These are phyloP conservation scores for Poecile montanus DNA, from an alignment of 2,797 vertebrate genomes.

Conservation along the genomic window DNA sequence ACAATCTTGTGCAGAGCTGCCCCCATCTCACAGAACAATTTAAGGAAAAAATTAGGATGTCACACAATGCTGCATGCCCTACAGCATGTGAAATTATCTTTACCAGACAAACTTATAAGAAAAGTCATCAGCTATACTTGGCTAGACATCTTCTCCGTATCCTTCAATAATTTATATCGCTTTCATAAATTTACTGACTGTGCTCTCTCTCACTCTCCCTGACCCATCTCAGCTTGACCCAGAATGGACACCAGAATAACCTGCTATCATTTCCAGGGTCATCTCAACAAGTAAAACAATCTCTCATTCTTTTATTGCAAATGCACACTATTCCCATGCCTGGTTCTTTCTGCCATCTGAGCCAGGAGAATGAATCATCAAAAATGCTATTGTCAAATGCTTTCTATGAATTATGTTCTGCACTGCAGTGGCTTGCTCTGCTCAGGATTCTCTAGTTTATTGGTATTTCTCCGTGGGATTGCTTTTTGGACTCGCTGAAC, in stretches of 20 bases:
- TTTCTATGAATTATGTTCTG: conserved; percentile 68
- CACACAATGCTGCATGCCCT: conserved; percentile 1
- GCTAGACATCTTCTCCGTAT: not conserved
- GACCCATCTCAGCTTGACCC: not conserved
- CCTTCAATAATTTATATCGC: not conserved
- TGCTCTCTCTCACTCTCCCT: not conserved
- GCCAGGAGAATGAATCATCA: conserved; percentile 69
- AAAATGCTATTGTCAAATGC: conserved; percentile 61
- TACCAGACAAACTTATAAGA: not conserved
- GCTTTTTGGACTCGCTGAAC: not conserved
- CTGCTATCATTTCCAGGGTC: not conserved
- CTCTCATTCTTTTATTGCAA: conserved; percentile 25
- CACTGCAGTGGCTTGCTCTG: conserved; percentile 39
- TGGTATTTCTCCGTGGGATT: not conserved
- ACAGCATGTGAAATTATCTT: not conserved
- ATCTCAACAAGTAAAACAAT: not conserved
- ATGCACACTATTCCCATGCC: conserved; percentile 19
- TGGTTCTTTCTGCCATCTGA: conserved; percentile 34
- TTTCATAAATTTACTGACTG: not conserved
- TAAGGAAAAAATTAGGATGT: conserved; percentile 4
- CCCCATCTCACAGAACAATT: not conserved
- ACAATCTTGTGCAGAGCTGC: not conserved
- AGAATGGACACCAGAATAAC: not conserved
- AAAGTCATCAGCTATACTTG: not conserved
- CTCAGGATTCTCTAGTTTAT: conserved; percentile 23